phyloP scores from a whole-genome alignment of 2,888 invertebrate species.

The Cryptophagus acutangulus region DNA sequence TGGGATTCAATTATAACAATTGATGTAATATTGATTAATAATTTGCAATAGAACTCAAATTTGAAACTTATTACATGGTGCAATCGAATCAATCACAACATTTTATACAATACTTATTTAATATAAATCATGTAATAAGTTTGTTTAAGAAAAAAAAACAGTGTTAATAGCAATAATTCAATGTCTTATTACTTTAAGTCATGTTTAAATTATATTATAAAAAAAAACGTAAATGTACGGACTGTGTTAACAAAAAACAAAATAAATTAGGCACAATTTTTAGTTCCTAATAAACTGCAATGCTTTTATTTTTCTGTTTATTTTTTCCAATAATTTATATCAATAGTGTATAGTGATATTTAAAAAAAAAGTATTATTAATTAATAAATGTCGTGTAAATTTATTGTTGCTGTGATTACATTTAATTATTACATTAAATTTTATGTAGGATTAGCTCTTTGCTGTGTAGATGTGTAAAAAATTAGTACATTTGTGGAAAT shows the following conservation, averaged over 20 bases:
- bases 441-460: slow-evolving; percentile 40
- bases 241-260: slow-evolving; percentile 18
- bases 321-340: slow-evolving; percentile 20
- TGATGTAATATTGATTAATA: not conserved
- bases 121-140: not conserved
- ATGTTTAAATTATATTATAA: slow-evolving; percentile 23
- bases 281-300: slow-evolving; percentile 28
- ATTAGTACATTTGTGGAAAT: slow-evolving; percentile 42
- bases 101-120: too few relatives aligned
- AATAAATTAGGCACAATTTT: slow-evolving; percentile 21
- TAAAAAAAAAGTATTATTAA: slow-evolving; percentile 30
- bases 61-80: too few relatives aligned
- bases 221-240: slow-evolving; percentile 17
- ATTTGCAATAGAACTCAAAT: too few relatives aligned
- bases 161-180: slow-evolving; percentile 29
- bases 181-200: slow-evolving; percentile 25
- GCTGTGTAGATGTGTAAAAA: slow-evolving; percentile 47
- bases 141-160: slow-evolving; percentile 2
- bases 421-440: slow-evolving; percentile 37
- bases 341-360: slow-evolving; percentile 35
- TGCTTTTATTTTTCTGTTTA: slow-evolving; percentile 22
- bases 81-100: too few relatives aligned
- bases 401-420: slow-evolving; percentile 51
- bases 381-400: slow-evolving; percentile 45
- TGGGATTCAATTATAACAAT: too few relatives aligned